A percentile compares a stretch with the other conserved stretches of the same genome.
Conservation (phyloP, 2,888 invertebrate genomes). For the Hemaris fuciformis region DNA sequence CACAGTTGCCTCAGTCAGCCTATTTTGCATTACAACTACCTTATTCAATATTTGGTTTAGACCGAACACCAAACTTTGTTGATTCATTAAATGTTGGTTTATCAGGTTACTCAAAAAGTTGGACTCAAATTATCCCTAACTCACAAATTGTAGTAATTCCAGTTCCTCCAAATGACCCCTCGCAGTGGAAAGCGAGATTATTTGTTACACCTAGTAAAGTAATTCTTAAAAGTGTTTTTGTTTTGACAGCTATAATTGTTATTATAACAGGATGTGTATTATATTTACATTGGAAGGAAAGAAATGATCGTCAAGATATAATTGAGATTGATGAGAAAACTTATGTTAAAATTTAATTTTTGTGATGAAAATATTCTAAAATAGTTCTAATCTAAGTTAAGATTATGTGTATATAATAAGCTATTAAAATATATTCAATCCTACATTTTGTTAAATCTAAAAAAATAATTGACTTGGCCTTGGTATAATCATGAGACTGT, state of each 20-base stretch:
- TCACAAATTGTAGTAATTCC: conserved; percentile 98
- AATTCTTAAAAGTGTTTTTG: conserved; percentile 94
- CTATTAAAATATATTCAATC: too few relatives aligned
- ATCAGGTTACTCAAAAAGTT: conserved; percentile 86
- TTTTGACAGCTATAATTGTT: conserved; percentile 92
- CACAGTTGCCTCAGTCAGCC: conserved; percentile 95
- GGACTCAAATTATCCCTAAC: conserved; percentile 97
- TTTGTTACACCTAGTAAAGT: conserved; percentile 97
- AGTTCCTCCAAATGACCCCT: conserved; percentile 87
- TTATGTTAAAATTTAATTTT: conserved; percentile 63
- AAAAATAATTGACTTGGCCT: too few relatives aligned
- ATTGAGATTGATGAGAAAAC: conserved; percentile 74
- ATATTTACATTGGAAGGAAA: conserved; percentile 94
- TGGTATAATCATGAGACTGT: too few relatives aligned
- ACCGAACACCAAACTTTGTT: conserved; percentile 98
- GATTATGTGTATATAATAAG: neutral
- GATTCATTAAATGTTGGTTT: conserved; percentile 92
- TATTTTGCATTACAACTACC: conserved; percentile 96
- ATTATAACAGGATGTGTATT: conserved; percentile 92
- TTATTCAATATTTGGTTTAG: conserved; percentile 98
- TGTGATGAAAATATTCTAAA: neutral
- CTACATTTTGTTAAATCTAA: too few relatives aligned
- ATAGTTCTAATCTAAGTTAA: neutral
- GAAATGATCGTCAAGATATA: conserved; percentile 71
- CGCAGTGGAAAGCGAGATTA: conserved; percentile 93